A percentile compares a stretch with the other conserved stretches of the same genome.
phyloP scores from a whole-genome alignment of 2,888 invertebrate genomes.

The Dicyrtoma fusca region DNA sequence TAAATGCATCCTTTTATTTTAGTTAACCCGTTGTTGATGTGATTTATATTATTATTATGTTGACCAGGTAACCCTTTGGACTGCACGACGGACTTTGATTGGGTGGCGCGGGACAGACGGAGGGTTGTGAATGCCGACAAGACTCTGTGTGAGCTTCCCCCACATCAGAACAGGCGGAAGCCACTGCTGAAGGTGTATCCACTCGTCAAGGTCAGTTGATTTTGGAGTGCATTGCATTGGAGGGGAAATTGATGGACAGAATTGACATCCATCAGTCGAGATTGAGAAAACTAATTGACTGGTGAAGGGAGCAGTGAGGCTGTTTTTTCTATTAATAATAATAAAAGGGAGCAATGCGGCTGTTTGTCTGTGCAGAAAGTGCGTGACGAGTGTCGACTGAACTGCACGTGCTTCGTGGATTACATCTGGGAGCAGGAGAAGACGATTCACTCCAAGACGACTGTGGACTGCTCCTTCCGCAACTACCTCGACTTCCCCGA shows the following conservation, averaged over 20 bases:
- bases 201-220: constrained; percentile 51
- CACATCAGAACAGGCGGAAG: constrained; percentile 54
- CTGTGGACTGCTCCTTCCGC: constrained; percentile 69
- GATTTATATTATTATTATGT: background rate
- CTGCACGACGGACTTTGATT: constrained; percentile 49
- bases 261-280: too few relatives aligned
- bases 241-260: constrained; percentile 1
- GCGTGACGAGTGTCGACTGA: constrained; percentile 49
- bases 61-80: constrained; percentile 53
- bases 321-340: too few relatives aligned
- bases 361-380: constrained; percentile 46
- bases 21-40: background rate
- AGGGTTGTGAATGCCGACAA: constrained; percentile 41
- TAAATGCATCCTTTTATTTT: too few relatives aligned
- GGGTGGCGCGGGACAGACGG: constrained; percentile 44
- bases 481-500: constrained; percentile 63
- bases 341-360: too few relatives aligned
- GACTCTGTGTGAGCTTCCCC: constrained; percentile 52
- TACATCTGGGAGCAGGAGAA: constrained; percentile 55
- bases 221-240: too few relatives aligned
- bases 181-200: constrained; percentile 52
- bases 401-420: constrained; percentile 52
- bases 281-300: too few relatives aligned
- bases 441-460: constrained; percentile 63
- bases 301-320: too few relatives aligned